phyloP scores from a whole-genome alignment of 1,140 invertebrate species.

The Cecropterus lyciades region DNA sequence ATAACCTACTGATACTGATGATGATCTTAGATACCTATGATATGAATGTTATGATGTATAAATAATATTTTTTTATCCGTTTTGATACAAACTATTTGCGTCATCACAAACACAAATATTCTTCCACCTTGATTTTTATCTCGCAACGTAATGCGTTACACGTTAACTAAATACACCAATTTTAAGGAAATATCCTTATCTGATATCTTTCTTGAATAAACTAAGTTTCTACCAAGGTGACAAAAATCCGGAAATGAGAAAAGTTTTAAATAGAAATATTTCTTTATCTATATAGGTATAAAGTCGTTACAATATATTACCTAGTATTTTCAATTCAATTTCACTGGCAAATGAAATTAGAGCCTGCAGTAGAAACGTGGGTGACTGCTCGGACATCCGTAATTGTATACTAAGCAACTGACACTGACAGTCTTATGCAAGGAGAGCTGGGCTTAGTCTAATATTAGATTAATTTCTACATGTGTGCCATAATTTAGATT shows the following conservation, averaged over 20 bases:
- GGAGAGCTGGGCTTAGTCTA: slow-evolving; percentile 2
- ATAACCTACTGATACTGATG: too few species aligned
- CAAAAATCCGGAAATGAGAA: slow-evolving; percentile 13
- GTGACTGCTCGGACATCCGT: slow-evolving; percentile 16
- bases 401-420: slow-evolving; percentile 10
- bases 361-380: background rate
- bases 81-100: too few species aligned
- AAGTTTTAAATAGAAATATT: background rate
- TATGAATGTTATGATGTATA: too few species aligned
- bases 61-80: too few species aligned
- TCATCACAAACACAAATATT: background rate
- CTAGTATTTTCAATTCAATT: slow-evolving; percentile 5
- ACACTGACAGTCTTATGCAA: slow-evolving; percentile 19
- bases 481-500: too few species aligned
- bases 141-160: background rate
- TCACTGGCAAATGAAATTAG: slow-evolving; percentile 20
- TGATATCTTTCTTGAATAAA: background rate
- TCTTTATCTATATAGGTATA: background rate
- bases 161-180: background rate
- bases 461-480: background rate
- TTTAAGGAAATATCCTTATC: slow-evolving; percentile 13
- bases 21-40: too few species aligned
- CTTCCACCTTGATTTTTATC: slow-evolving; percentile 19
- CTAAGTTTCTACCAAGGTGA: slow-evolving; percentile 17
- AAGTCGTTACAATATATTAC: background rate